Conservation (phyloP, 2,888 invertebrate genomes). For the Melitaea athalia region DNA sequence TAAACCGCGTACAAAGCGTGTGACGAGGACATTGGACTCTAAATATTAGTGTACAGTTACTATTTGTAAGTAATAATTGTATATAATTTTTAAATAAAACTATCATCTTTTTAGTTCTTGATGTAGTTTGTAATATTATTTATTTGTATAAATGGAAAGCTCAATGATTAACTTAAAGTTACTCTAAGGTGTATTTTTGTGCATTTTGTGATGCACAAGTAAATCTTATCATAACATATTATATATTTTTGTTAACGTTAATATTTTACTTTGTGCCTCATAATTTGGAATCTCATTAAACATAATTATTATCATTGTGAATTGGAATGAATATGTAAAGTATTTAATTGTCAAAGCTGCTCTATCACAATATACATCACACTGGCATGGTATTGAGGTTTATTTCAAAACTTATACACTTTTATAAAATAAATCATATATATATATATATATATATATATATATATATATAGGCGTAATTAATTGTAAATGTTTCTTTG, state of each 20-base stretch:
- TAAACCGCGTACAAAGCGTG: slow-evolving; percentile 55
- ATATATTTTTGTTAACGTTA: slow-evolving; percentile 72
- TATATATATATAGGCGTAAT: neutral
- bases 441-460: neutral
- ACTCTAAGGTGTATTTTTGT: slow-evolving; percentile 68
- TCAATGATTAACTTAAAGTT: slow-evolving; percentile 80
- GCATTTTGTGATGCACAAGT: slow-evolving; percentile 70
- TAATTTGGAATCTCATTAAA: slow-evolving; percentile 73
- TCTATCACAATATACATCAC: slow-evolving; percentile 60
- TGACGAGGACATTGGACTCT: slow-evolving; percentile 31
- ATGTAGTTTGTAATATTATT: slow-evolving; percentile 69
- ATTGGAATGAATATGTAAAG: slow-evolving; percentile 32
- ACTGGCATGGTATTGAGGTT: slow-evolving; percentile 37
- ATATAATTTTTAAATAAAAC: slow-evolving; percentile 57
- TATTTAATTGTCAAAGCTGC: slow-evolving; percentile 45
- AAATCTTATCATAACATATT: slow-evolving; percentile 64
- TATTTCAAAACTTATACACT: neutral
- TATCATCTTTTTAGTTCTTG: slow-evolving; percentile 51
- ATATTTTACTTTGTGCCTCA: slow-evolving; percentile 75
- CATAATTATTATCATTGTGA: slow-evolving; percentile 35
- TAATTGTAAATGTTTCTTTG: neutral
- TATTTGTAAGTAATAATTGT: slow-evolving; percentile 54
- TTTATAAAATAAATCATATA: slow-evolving; percentile 9
- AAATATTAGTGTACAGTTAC: slow-evolving; percentile 44
- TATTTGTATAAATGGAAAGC: slow-evolving; percentile 81